Evolutionary conservation across 1,140 invertebrate species (phyloP), one percentile per base, ranked within the genome.

Genomic region (Eriosoma lanigerum): DNA sequence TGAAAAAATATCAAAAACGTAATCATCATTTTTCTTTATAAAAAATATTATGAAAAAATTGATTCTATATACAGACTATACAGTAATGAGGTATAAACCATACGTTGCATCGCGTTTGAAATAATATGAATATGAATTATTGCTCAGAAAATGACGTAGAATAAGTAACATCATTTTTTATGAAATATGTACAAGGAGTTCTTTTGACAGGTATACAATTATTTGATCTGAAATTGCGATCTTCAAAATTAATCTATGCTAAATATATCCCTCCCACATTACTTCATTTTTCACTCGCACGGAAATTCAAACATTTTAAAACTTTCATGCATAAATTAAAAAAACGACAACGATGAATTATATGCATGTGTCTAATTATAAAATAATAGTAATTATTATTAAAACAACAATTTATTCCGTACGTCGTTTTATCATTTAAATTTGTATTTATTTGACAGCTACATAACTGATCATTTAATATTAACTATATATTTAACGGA

Each of bases 161-260:
- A 58, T 58, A 58, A 58, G 21, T 58, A 58, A 58, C 21, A 24
- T 58, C 21, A 26, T 29, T 15, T 60, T 8, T 1, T 60, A 26
- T 60, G 17, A 29, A 60, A 29, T 60, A 60, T 60, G 24, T 26
- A 60, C 24, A 60, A 29, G 58, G 26, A 29, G 26, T 60, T 60
- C 24, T 29, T 26, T 60, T 60, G 29, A 32, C 32, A 64, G 32
- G 32, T 19, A 32, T 44, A 38, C 32, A 64, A 38, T 64, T 64
- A 64, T 64, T 64, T 32, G 62, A 64, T 64, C 62, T 38, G 32
- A 64, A 64, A 64, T 64, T 32, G 32, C n/a, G n/a, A 44, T 64
- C 29, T 64, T 64, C 3, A 60, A 26, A 26, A 60, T 60, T 60
- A 60, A 60, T 60, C 56, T 60, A 58, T 60, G 17, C 56, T 58